phyloP scores from a whole-genome alignment of 2,797 vertebrate species.

The Scolopax bukidnonensis region DNA sequence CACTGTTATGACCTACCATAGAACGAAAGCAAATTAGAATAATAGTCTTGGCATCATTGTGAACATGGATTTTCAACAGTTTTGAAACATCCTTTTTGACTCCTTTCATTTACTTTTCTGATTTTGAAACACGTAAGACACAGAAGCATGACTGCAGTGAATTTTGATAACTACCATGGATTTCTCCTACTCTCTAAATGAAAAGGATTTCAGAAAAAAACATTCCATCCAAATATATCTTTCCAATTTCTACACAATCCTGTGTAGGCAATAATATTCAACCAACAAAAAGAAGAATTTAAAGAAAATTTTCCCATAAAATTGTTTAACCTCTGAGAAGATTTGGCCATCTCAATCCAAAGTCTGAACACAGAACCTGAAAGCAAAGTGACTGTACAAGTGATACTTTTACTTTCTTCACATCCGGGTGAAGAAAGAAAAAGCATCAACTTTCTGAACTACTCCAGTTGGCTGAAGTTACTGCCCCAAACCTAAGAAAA shows the following conservation, averaged over 20 bases:
- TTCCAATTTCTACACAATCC: neutral
- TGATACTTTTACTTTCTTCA: neutral
- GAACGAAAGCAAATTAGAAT: constrained; percentile 30
- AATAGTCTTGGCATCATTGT: neutral
- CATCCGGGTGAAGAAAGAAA: neutral
- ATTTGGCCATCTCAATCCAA: neutral
- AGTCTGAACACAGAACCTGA: neutral
- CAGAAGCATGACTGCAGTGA: constrained; percentile 12
- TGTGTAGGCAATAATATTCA: neutral
- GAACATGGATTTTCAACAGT: neutral
- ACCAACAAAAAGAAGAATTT: neutral
- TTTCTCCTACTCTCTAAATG: constrained; percentile 8
- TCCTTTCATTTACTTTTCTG: neutral
- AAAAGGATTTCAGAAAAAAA: constrained; percentile 8
- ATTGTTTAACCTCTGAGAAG: neutral
- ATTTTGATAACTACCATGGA: neutral
- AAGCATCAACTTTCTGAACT: neutral
- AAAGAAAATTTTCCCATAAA: neutral
- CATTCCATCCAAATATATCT: neutral
- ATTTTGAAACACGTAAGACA: constrained; percentile 19
- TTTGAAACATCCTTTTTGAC: constrained; percentile 6
- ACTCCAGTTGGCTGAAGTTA: neutral
- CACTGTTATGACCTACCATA: neutral
- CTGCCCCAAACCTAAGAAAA: neutral
- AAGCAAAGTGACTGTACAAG: neutral